phyloP scores from a whole-genome alignment of 2,888 invertebrate species.

The Tipula vernalis region DNA sequence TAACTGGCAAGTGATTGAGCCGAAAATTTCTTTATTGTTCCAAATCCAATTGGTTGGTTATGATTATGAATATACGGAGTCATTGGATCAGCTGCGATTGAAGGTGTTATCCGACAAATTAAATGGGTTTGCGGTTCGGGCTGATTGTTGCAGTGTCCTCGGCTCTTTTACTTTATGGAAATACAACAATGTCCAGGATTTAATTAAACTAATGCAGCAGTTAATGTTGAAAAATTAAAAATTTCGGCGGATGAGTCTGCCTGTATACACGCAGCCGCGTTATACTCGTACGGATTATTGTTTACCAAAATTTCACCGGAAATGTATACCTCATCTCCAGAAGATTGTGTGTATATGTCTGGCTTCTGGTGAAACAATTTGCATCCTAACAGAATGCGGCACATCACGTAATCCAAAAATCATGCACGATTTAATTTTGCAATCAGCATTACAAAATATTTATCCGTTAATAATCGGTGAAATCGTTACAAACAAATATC shows the following conservation, averaged over 20 bases:
- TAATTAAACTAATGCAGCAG: constrained; percentile 59
- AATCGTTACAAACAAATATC: constrained; percentile 88
- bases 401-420: constrained; percentile 48
- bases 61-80: constrained; percentile 53
- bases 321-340: not conserved
- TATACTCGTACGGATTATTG: constrained; percentile 82
- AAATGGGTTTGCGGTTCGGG: constrained; percentile 59
- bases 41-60: constrained; percentile 39
- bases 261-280: constrained; percentile 74
- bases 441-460: constrained; percentile 59
- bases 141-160: constrained; percentile 77
- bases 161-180: constrained; percentile 73
- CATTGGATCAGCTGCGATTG: constrained; percentile 59
- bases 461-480: constrained; percentile 91
- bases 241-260: constrained; percentile 55
- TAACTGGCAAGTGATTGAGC: not conserved
- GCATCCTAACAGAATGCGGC: constrained; percentile 62
- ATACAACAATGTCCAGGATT: constrained; percentile 62
- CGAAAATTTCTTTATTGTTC: not conserved
- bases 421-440: constrained; percentile 42
- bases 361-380: constrained; percentile 67
- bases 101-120: constrained; percentile 62
- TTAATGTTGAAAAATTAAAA: constrained; percentile 61
- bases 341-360: constrained; percentile 38
- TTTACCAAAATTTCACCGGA: constrained; percentile 64